A percentile compares a stretch with the other conserved stretches of the same genome.
Evolutionary conservation across 2,888 invertebrate species (phyloP).

Genomic region (Pecten maximus): DNA sequence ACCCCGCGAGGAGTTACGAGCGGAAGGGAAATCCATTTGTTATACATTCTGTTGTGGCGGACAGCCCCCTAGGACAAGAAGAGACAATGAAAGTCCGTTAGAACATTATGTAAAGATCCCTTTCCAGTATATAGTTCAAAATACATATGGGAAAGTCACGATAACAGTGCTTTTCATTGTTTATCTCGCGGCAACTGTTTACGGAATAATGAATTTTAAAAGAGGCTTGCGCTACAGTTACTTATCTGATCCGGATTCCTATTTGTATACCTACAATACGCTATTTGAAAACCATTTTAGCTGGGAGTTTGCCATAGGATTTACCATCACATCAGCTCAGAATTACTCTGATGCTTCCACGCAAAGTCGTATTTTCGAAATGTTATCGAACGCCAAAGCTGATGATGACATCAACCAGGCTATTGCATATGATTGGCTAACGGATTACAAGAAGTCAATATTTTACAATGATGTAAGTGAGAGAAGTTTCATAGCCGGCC

Average conservation of each 20-base stretch:
- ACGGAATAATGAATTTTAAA: constrained; percentile 68
- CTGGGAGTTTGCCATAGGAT: constrained; percentile 45
- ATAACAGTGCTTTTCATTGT: constrained; percentile 63
- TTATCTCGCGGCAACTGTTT: constrained; percentile 70
- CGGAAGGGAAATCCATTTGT: constrained; percentile 51
- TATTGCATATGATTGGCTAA: constrained; percentile 54
- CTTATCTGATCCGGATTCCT: constrained; percentile 68
- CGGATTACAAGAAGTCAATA: constrained; percentile 37
- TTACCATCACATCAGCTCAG: constrained; percentile 45
- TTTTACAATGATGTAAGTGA: neutral
- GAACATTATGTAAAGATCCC: constrained; percentile 68
- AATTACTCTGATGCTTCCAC: constrained; percentile 47
- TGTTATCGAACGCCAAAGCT: constrained; percentile 39
- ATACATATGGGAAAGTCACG: constrained; percentile 56
- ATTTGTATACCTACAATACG: constrained; percentile 63
- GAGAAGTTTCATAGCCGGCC: neutral
- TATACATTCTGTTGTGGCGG: constrained; percentile 79
- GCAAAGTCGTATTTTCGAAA: constrained; percentile 39
- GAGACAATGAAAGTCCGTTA: constrained; percentile 65
- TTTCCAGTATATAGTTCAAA: constrained; percentile 62
- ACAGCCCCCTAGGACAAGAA: constrained; percentile 55
- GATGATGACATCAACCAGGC: constrained; percentile 47
- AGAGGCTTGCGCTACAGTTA: constrained; percentile 70
- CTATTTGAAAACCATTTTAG: constrained; percentile 58
- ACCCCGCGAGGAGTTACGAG: constrained; percentile 61